A percentile compares a stretch with the other conserved stretches of the same genome.
Evolutionary conservation across 2,113 vertebrate genomes (phyloP).

Genomic region (Dicrurus megarhynchus): DNA sequence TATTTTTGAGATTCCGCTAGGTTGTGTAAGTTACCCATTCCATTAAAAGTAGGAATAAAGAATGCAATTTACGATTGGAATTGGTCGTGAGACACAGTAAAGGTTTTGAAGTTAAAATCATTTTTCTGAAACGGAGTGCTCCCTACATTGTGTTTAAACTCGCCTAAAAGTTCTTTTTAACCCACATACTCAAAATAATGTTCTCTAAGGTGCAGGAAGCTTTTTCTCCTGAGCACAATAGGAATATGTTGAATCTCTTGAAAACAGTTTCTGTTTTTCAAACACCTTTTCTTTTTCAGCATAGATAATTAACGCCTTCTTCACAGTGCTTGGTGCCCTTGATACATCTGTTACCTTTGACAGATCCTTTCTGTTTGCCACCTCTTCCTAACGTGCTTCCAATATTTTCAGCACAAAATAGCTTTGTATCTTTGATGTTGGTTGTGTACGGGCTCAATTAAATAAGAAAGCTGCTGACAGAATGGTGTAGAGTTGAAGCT

Average conservation of each 20-base stretch:
- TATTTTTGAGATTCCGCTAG: not conserved
- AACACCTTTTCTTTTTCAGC: slow-evolving; percentile 46
- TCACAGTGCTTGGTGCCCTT: slow-evolving; percentile 26
- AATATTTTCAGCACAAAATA: slow-evolving; percentile 35
- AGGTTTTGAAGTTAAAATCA: not conserved
- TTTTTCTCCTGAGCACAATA: slow-evolving; percentile 43
- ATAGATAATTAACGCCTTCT: slow-evolving; percentile 52
- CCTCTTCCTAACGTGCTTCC: not conserved
- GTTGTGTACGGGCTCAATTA: slow-evolving; percentile 28
- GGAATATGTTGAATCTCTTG: slow-evolving; percentile 49
- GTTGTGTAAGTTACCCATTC: not conserved
- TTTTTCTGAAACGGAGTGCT: not conserved
- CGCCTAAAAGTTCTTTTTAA: not conserved
- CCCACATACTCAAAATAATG: not conserved
- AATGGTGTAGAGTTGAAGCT: not conserved
- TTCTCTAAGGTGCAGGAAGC: not conserved
- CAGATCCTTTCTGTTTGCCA: slow-evolving; percentile 50
- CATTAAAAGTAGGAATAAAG: not conserved
- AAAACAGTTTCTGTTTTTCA: slow-evolving; percentile 67
- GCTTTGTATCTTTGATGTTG: slow-evolving; percentile 37
- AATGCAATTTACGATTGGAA: not conserved
- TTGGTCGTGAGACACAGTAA: not conserved
- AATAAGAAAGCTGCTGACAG: slow-evolving; percentile 6
- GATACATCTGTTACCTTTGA: slow-evolving; percentile 49
- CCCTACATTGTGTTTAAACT: not conserved